A percentile compares a stretch with the other conserved stretches of the same genome.
Evolutionary conservation across 2,888 invertebrate genomes (phyloP).

Genomic region (Drosophila maculinotata): DNA sequence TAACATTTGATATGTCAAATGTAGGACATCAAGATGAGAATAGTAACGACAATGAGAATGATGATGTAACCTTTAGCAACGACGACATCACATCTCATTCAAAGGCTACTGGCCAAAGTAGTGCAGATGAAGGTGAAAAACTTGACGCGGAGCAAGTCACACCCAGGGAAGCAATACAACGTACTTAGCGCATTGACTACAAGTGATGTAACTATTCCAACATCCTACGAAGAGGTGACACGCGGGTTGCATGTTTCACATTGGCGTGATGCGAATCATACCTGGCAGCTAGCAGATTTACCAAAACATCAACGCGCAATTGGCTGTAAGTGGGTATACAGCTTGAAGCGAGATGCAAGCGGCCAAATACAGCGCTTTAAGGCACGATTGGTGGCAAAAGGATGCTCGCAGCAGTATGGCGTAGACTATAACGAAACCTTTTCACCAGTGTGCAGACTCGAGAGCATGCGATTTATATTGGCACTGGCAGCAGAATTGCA

Average conservation of each 20-base stretch:
- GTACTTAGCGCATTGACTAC: not conserved
- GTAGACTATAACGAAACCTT: not conserved
- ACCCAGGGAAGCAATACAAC: not conserved
- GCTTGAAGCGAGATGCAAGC: not conserved
- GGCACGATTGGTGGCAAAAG: not conserved
- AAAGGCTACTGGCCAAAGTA: no score
- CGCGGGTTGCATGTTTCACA: not conserved
- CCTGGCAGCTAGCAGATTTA: not conserved
- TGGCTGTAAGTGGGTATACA: not conserved
- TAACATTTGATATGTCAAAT: not conserved
- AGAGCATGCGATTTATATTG: no score
- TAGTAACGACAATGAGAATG: not conserved
- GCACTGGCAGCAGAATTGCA: no score
- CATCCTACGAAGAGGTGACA: conserved; percentile 5
- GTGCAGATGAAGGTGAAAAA: not conserved
- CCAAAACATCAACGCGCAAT: not conserved
- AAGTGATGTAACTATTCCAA: conserved; percentile 2
- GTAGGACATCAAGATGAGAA: no score
- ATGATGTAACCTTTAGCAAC: no score
- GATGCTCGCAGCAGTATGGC: conserved; percentile 2
- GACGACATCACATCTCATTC: no score
- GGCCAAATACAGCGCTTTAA: not conserved
- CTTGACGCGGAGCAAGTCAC: not conserved
- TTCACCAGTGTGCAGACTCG: no score
- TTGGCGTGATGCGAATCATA: conserved; percentile 1